Evolutionary conservation across 2,888 invertebrate species (phyloP), one percentile per base, ranked within the genome.

Genomic region (Acleris cristana): DNA sequence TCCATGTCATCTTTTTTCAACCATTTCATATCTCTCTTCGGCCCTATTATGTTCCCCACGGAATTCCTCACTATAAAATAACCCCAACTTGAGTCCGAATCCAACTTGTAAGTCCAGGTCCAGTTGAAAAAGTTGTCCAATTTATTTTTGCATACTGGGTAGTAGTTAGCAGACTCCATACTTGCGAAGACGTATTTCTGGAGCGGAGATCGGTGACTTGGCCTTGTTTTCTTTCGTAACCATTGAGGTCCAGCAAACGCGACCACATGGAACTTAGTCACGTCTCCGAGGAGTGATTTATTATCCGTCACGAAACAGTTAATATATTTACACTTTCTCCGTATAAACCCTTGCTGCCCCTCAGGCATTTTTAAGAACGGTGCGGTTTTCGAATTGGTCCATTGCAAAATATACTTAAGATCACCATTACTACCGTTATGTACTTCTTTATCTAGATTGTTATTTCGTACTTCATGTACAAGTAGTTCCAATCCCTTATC

Each of bases 101-200:
- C 81, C 12, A 88, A 69, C 74, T 72, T 82, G 49, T 84, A 90
- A 0, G 90, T 89, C 88, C 88, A 90, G 1, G 90, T 89, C 90
- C 89, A 90, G 51, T 90, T 90, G 65, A 90, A 90, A 62, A 75
- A 88, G 18, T 76, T 75, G 34, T 90, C 76, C 10, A 80, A 81
- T 19, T 69, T 67, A 2, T 77, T 61, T 0, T 75, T 69, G 68
- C 89, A 89, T 0, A 83, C 53, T 0, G 87, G 85, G 69, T 87
- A 89, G 52, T 87, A 76, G 2, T 77, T 77, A 19, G 88, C 73
- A 2, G 90, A 88, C 73, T 90, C 90, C 56, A 83, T 85, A 14
- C 77, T 83, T 0, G 82, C 84, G 66, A 88, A 89, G 1, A 80
- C 84, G 57, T 83, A 90, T 69, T 87, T 89, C 69, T 90, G 90